Percentiles rank a stretch among this genome's conserved stretches.
phyloP scores from a whole-genome alignment of 2,797 vertebrate genomes.

The Cichlasoma orientale region DNA sequence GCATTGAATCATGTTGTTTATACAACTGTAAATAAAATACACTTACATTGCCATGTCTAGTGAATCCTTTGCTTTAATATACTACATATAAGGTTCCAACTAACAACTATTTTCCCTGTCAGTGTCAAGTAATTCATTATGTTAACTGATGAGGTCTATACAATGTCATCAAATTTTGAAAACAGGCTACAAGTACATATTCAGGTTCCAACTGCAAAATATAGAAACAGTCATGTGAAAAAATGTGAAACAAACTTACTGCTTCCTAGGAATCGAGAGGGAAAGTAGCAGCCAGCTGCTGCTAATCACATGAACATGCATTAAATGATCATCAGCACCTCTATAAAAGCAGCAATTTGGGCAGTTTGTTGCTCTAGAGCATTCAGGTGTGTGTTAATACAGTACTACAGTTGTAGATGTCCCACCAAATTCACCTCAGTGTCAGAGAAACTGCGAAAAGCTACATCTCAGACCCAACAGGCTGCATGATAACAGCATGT shows the following conservation, averaged over 20 bases:
- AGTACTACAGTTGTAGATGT: not conserved
- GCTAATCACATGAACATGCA: not conserved
- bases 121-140: not conserved
- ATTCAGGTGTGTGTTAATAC: not conserved
- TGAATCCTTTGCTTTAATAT: slow-evolving; percentile 15
- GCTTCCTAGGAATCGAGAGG: not conserved
- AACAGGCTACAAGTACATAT: too few species aligned
- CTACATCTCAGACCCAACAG: not conserved
- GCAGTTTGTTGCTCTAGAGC: not conserved
- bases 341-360: not conserved
- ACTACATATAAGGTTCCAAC: not conserved
- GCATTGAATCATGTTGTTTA: slow-evolving; percentile 71
- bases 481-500: not conserved
- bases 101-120: not conserved
- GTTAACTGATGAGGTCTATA: not conserved
- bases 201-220: not conserved
- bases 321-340: not conserved
- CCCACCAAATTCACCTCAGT: not conserved
- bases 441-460: not conserved
- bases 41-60: slow-evolving; percentile 65
- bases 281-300: not conserved
- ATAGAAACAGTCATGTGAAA: not conserved
- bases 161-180: not conserved
- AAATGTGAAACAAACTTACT: not conserved
- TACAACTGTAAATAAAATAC: slow-evolving; percentile 79